phyloP scores from a whole-genome alignment of 2,888 invertebrate genomes.

The Schrankia costaestrigalis region DNA sequence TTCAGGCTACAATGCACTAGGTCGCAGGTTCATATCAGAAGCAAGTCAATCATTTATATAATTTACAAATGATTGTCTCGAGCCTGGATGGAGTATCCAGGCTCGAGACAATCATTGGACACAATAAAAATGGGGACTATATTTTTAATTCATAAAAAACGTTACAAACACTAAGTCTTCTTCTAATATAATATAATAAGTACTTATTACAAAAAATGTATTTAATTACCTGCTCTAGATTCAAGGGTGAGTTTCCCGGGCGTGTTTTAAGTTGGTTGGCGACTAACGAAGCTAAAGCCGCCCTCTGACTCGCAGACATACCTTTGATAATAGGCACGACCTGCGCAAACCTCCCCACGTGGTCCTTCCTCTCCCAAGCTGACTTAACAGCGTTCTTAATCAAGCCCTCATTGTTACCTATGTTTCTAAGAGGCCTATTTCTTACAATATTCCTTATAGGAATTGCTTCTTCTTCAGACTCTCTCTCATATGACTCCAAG shows the following conservation, averaged over 20 bases:
- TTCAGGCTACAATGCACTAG: too few species aligned
- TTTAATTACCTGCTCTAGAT: conserved; percentile 76
- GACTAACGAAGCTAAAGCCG: conserved; percentile 82
- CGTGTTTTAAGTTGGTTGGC: conserved; percentile 82
- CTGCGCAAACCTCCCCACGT: conserved; percentile 82
- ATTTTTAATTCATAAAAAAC: too few species aligned
- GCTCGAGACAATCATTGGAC: too few species aligned
- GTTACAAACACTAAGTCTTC: too few species aligned
- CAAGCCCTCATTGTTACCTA: conserved; percentile 66
- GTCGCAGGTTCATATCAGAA: too few species aligned
- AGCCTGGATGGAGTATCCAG: too few species aligned
- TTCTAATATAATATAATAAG: too few species aligned
- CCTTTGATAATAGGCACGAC: conserved; percentile 83
- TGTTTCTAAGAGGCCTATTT: conserved; percentile 49
- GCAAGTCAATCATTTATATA: too few species aligned
- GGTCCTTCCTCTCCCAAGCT: conserved; percentile 80
- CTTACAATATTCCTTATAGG: conserved; percentile 51
- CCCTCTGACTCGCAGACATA: conserved; percentile 82
- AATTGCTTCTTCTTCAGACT: conserved; percentile 40
- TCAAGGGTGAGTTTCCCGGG: conserved; percentile 72
- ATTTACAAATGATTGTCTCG: too few species aligned
- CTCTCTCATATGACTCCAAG: conserved; percentile 64
- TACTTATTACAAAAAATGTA: background rate
- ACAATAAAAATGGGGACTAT: too few species aligned
- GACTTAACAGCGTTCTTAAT: conserved; percentile 77